phyloP scores from a whole-genome alignment of 2,797 vertebrate genomes.

The Euphonia xanthogaster region DNA sequence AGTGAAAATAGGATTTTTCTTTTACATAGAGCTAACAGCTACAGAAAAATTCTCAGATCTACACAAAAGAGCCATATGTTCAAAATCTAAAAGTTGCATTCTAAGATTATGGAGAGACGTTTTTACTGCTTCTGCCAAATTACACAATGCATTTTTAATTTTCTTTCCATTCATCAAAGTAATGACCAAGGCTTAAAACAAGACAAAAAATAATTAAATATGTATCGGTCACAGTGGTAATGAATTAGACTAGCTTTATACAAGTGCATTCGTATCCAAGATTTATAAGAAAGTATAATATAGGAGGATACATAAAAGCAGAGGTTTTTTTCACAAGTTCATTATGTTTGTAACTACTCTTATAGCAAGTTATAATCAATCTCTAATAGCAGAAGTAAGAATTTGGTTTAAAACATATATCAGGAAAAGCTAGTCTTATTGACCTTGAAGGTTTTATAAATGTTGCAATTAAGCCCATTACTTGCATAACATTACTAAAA shows the following conservation, averaged over 20 bases:
- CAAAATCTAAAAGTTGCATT: not conserved
- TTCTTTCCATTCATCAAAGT: not conserved
- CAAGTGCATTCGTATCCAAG: not conserved
- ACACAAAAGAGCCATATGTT: not conserved
- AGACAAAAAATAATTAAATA: not conserved
- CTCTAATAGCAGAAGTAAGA: not conserved
- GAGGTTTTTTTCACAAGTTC: not conserved
- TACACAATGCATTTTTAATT: not conserved
- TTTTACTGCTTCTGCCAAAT: not conserved
- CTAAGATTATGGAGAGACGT: not conserved
- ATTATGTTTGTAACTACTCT: not conserved
- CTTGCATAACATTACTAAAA: not conserved
- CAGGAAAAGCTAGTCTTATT: not conserved
- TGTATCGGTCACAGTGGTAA: not conserved
- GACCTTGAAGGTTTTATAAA: slow-evolving; percentile 31
- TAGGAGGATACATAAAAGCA: not conserved
- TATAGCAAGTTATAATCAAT: not conserved
- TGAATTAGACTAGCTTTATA: not conserved
- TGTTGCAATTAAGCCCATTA: slow-evolving; percentile 2
- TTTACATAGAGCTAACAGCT: not conserved
- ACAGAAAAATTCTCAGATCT: not conserved
- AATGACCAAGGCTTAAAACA: slow-evolving; percentile 3
- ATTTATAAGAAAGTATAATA: not conserved
- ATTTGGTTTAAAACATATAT: not conserved
- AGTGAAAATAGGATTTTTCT: not conserved